Evolutionary conservation across 2,113 vertebrate genomes (phyloP).

Genomic region (Nerophis lumbriciformis): DNA sequence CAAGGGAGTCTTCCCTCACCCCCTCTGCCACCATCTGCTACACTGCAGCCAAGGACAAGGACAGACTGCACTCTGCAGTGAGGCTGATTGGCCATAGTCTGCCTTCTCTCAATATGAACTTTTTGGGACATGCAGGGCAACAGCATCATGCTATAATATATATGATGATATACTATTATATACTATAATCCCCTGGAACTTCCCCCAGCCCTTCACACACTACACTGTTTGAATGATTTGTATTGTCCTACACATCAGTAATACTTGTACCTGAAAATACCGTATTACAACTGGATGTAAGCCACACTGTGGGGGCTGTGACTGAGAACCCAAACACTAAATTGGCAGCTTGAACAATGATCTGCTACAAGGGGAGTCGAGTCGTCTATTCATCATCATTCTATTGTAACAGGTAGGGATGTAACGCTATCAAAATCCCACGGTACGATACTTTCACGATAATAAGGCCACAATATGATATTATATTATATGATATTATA

Average conservation of each 20-base stretch:
- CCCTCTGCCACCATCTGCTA: slow-evolving; percentile 11
- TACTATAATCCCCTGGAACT: too few relatives aligned
- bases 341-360: background rate
- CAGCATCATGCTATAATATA: background rate
- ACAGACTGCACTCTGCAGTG: slow-evolving; percentile 1
- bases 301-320: background rate
- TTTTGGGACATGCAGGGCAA: background rate
- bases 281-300: background rate
- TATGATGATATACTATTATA: background rate
- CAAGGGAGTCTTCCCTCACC: slow-evolving; percentile 10
- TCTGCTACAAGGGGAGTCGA: background rate
- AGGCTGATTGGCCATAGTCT: background rate
- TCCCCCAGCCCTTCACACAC: background rate
- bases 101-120: background rate
- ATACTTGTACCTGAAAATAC: too few relatives aligned
- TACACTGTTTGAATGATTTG: background rate
- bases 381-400: too few relatives aligned
- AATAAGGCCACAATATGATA: too few relatives aligned
- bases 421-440: too few relatives aligned
- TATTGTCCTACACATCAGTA: too few relatives aligned
- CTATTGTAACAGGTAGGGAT: background rate
- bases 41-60: slow-evolving; percentile 9
- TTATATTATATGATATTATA: too few relatives aligned
- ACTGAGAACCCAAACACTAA: background rate
- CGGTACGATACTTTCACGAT: too few relatives aligned